Percentiles rank a stretch among this genome's conserved stretches.
Conservation (phyloP, 1,140 invertebrate genomes). For the Popillia japonica region DNA sequence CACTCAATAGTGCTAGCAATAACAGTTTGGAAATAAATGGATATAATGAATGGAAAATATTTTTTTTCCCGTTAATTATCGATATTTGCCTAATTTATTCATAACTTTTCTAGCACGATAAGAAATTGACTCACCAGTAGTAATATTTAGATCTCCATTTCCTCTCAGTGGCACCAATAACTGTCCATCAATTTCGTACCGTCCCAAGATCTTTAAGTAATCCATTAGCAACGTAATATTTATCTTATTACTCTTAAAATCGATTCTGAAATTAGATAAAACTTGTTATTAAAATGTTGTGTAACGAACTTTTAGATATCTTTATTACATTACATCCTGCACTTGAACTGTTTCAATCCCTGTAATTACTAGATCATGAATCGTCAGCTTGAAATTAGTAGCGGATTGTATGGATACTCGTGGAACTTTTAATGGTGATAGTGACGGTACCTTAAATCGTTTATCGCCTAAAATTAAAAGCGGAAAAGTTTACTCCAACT, state of each 20-base stretch:
- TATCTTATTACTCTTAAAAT: constrained; percentile 62
- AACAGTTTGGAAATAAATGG: no score
- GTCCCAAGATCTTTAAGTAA: constrained; percentile 67
- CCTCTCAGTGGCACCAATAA: constrained; percentile 76
- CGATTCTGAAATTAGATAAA: constrained; percentile 57
- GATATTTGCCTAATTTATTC: no score
- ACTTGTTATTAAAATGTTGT: not conserved
- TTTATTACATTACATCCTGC: constrained; percentile 47
- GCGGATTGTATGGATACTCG: constrained; percentile 48
- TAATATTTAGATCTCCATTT: constrained; percentile 73
- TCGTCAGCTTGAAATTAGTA: constrained; percentile 46
- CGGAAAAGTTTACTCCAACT: no score
- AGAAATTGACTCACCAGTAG: constrained; percentile 67
- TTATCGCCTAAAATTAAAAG: constrained; percentile 48
- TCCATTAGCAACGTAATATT: constrained; percentile 55
- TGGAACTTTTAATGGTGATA: constrained; percentile 50
- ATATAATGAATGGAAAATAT: no score
- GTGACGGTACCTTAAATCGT: constrained; percentile 46
- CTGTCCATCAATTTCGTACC: constrained; percentile 74
- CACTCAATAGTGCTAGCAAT: no score
- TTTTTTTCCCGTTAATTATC: no score
- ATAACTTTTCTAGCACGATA: no score
- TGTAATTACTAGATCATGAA: constrained; percentile 45
- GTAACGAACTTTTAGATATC: constrained; percentile 27
- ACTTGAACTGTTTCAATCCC: constrained; percentile 49